These are phyloP conservation scores for Mystacides longicornis DNA, from an alignment of 2,888 invertebrate genomes.

Conservation along the genomic window DNA sequence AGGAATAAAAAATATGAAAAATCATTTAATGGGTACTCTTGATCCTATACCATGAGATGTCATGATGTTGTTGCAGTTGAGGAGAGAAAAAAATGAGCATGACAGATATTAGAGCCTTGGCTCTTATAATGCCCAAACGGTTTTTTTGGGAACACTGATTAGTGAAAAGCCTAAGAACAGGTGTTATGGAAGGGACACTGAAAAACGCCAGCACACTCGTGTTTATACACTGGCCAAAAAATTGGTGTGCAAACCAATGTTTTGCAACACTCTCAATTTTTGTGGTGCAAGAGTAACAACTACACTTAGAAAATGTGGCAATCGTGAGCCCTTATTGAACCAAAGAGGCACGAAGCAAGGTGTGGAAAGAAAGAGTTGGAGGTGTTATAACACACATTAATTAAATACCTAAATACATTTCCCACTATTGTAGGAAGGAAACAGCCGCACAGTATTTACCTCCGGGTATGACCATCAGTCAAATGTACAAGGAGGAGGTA, in stretches of 20 bases:
- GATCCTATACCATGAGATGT: too few relatives aligned
- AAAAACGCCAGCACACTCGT: not conserved
- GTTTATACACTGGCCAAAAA: not conserved
- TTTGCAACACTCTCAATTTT: not conserved
- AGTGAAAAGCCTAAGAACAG: not conserved
- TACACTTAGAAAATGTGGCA: not conserved
- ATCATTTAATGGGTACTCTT: not conserved
- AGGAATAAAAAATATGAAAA: not conserved
- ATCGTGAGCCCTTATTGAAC: too few relatives aligned
- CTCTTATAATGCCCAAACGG: not conserved
- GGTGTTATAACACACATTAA: not conserved
- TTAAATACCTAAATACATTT: not conserved
- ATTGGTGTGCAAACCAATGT: not conserved
- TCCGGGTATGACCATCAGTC: conserved; percentile 3
- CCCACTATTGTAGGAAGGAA: too few relatives aligned
- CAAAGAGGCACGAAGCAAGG: not conserved
- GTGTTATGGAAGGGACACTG: not conserved
- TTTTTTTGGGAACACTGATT: not conserved
- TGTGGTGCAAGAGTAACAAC: not conserved
- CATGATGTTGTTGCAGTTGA: not conserved
- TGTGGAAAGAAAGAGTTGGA: not conserved
- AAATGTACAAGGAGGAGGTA: conserved; percentile 1
- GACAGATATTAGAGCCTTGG: not conserved
- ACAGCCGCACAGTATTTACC: not conserved
- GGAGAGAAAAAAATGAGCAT: not conserved